A percentile compares a stretch with the other conserved stretches of the same genome.
Evolutionary conservation across 2,797 vertebrate species (phyloP).

Genomic region (Chromis chromis): DNA sequence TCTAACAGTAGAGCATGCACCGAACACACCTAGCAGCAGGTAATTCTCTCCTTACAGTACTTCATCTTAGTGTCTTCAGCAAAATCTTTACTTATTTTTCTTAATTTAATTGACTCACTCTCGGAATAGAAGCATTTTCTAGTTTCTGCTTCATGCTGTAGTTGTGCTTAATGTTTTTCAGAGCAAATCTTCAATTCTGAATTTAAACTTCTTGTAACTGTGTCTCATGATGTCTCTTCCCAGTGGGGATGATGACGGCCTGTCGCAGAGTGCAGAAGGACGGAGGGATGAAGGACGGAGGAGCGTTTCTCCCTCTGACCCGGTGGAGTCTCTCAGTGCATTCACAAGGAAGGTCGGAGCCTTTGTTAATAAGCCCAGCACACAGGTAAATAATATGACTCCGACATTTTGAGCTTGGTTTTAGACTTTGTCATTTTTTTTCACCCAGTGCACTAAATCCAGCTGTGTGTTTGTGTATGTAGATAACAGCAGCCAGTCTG

Average conservation of each 20-base stretch:
- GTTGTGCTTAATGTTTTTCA: no score
- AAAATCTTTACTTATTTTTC: not conserved
- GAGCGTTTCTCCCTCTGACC: constrained; percentile 86
- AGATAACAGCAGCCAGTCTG: constrained; percentile 93
- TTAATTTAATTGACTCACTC: not conserved
- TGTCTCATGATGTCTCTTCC: not conserved
- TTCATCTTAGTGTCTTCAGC: no score
- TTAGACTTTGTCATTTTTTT: not conserved
- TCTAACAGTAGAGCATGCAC: constrained; percentile 83
- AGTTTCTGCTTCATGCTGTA: no score
- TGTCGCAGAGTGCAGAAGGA: constrained; percentile 87
- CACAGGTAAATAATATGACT: constrained; percentile 73
- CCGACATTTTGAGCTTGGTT: not conserved
- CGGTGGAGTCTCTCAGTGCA: constrained; percentile 86
- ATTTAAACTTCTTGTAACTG: no score
- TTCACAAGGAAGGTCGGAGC: constrained; percentile 96
- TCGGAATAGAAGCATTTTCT: not conserved
- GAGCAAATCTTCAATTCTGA: no score
- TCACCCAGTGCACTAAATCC: not conserved
- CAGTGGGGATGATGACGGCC: constrained; percentile 87
- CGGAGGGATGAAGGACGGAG: constrained; percentile 61
- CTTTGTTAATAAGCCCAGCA: constrained; percentile 94
- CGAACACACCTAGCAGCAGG: constrained; percentile 92
- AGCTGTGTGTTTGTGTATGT: not conserved
- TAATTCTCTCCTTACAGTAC: constrained; percentile 55